phyloP scores from a whole-genome alignment of 2,797 vertebrate genomes.

The Scleropages formosus region DNA sequence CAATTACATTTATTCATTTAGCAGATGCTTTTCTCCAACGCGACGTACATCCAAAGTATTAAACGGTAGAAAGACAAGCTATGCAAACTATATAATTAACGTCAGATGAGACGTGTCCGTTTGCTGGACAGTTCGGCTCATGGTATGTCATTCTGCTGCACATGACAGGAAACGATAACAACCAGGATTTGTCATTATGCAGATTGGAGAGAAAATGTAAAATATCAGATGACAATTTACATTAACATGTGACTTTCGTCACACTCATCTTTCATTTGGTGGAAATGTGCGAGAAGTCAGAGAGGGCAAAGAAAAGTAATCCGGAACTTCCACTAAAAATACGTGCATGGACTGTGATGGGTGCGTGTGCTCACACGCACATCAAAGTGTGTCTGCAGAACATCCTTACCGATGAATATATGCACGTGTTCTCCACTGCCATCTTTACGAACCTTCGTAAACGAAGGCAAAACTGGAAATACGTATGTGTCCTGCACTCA shows the following conservation, averaged over 20 bases:
- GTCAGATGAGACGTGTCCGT: constrained; percentile 19
- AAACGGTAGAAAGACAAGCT: background rate
- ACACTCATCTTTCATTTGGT: background rate
- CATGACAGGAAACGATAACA: constrained; percentile 8
- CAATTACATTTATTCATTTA: no score
- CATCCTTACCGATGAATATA: no score
- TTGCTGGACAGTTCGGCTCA: background rate
- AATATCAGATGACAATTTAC: constrained; percentile 5
- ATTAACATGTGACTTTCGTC: background rate
- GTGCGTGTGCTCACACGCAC: no score
- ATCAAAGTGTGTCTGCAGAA: no score
- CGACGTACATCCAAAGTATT: background rate
- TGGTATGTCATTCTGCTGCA: constrained; percentile 5
- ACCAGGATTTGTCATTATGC: background rate
- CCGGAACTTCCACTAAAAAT: background rate
- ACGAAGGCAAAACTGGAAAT: no score
- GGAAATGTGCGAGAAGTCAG: background rate
- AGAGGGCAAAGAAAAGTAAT: background rate
- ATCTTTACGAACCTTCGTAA: background rate
- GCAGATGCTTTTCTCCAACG: background rate
- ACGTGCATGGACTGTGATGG: background rate
- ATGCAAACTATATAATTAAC: background rate
- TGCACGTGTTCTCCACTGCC: background rate
- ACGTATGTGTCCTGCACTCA: no score
- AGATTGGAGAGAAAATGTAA: background rate